A percentile compares a stretch with the other conserved stretches of the same genome.
These are phyloP conservation scores for Boulengeromyrus knoepffleri DNA, from an alignment of 2,113 vertebrate species.

Conservation along the genomic window DNA sequence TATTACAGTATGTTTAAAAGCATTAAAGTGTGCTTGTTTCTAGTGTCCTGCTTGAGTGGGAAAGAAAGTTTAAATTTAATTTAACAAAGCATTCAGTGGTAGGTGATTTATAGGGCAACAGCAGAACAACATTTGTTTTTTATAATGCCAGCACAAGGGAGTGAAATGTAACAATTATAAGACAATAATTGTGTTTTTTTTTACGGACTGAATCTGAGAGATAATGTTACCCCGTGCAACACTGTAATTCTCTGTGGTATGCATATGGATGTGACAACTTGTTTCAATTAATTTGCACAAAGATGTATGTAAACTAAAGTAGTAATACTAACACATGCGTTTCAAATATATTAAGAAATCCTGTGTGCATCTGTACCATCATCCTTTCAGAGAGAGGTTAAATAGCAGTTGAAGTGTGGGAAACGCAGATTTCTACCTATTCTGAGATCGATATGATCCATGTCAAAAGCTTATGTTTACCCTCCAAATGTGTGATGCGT, in stretches of 20 bases:
- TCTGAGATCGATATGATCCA: background rate
- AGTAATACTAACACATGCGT: background rate
- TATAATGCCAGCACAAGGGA: background rate
- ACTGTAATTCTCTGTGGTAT: background rate
- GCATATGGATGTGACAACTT: background rate
- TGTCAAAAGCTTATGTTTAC: background rate
- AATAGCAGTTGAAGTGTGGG: background rate
- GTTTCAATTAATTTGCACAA: too few relatives aligned
- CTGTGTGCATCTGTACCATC: background rate
- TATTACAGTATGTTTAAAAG: background rate
- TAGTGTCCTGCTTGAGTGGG: slow-evolving; percentile 40
- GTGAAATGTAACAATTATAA: slow-evolving; percentile 9
- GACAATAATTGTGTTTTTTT: background rate
- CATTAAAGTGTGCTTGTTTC: slow-evolving; percentile 48
- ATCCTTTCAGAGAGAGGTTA: background rate
- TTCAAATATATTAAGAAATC: background rate
- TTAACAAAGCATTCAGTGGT: background rate
- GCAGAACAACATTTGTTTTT: background rate
- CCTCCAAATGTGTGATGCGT: background rate
- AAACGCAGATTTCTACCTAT: background rate
- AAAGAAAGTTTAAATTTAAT: background rate
- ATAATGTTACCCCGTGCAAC: background rate
- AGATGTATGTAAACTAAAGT: background rate
- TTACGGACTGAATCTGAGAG: background rate
- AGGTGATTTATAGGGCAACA: slow-evolving; percentile 1